Percentiles rank a stretch among this genome's conserved stretches.
phyloP scores from a whole-genome alignment of 2,797 vertebrate species.

The Calcarius lapponicus region DNA sequence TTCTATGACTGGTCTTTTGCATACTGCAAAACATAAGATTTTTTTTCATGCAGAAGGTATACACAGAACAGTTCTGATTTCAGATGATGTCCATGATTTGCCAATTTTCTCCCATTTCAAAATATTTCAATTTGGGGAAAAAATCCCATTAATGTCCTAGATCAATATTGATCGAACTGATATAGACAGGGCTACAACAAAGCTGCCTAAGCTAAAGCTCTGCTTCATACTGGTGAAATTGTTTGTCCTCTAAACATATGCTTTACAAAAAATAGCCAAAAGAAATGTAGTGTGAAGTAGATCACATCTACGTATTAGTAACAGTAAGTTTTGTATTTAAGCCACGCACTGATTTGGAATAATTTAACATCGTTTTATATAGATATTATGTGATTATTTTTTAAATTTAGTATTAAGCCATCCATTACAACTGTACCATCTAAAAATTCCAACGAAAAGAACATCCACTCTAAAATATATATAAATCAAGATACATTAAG shows the following conservation, averaged over 20 bases:
- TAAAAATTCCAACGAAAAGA: neutral
- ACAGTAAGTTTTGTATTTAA: neutral
- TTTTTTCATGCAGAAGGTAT: neutral
- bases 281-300: neutral
- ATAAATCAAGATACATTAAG: neutral
- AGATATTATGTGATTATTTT: neutral
- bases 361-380: neutral
- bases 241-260: neutral
- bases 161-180: neutral
- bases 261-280: neutral
- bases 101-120: neutral
- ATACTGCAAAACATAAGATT: neutral
- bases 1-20: neutral
- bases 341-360: neutral
- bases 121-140: neutral
- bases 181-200: neutral
- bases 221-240: neutral
- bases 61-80: neutral
- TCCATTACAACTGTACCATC: neutral
- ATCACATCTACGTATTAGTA: neutral
- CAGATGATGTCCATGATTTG: neutral
- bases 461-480: neutral
- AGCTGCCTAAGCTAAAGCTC: neutral
- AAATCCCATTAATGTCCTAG: rapidly evolving
- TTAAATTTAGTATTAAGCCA: neutral